A percentile compares a stretch with the other conserved stretches of the same genome.
Conservation (phyloP, 2,113 vertebrate species). For the Mormyrus iriodes region DNA sequence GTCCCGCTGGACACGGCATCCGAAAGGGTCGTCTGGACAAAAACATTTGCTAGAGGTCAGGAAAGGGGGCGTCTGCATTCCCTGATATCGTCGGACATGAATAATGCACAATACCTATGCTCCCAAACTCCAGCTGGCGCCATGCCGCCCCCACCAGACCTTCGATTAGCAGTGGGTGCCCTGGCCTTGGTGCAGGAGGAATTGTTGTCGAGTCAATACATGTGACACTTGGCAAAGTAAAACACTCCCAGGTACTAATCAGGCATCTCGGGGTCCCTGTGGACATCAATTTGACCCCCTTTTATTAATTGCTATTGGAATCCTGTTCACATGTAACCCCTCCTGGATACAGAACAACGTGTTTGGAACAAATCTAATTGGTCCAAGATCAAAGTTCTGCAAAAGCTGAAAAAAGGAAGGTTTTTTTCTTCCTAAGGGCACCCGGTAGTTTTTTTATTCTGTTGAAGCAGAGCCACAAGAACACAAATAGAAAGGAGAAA, state of each 20-base stretch:
- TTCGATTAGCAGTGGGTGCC: not conserved
- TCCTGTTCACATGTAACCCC: constrained; percentile 49
- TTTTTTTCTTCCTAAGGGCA: constrained; percentile 38
- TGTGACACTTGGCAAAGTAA: constrained; percentile 30
- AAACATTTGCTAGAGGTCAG: not conserved
- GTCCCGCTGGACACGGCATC: not conserved
- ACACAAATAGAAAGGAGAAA: constrained; percentile 22
- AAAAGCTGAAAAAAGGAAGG: constrained; percentile 33
- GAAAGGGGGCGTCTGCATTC: not conserved
- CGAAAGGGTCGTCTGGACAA: not conserved
- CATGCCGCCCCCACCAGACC: not conserved
- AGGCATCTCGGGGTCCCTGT: constrained; percentile 31
- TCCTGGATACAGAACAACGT: constrained; percentile 15
- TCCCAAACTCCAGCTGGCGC: not conserved
- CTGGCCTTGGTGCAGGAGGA: not conserved
- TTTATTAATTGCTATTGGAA: constrained; percentile 49
- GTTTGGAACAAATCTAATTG: constrained; percentile 46
- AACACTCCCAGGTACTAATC: constrained; percentile 33
- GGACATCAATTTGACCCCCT: constrained; percentile 39
- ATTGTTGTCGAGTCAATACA: constrained; percentile 24
- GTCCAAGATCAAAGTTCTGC: constrained; percentile 33
- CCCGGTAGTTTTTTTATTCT: constrained; percentile 29
- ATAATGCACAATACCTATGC: not conserved
- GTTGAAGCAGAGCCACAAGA: not conserved
- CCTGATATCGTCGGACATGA: not conserved